Percentiles rank a stretch among this genome's conserved stretches.
phyloP scores from a whole-genome alignment of 2,113 vertebrate species.

The Hippocampus comes region DNA sequence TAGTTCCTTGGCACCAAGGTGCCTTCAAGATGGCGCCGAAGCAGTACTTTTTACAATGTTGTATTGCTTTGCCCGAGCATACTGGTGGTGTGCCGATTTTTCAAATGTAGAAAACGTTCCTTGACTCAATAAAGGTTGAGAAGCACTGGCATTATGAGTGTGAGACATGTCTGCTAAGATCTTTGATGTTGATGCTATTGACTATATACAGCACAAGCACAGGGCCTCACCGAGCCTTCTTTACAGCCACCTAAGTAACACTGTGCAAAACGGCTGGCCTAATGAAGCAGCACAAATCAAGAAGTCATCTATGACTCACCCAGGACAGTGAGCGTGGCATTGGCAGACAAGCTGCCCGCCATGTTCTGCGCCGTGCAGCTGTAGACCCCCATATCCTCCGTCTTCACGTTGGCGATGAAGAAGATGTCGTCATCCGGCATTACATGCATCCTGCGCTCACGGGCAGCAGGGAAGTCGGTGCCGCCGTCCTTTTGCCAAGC shows the following conservation, averaged over 20 bases:
- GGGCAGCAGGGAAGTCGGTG: constrained; percentile 92
- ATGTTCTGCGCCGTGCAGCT: constrained; percentile 97
- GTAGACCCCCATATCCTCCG: constrained; percentile 90
- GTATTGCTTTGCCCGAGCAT: too few species aligned
- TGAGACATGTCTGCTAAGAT: too few species aligned
- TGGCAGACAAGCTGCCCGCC: constrained; percentile 90
- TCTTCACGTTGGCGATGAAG: constrained; percentile 94
- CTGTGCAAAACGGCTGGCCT: not conserved
- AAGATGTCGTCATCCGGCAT: constrained; percentile 98
- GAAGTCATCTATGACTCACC: constrained; percentile 69
- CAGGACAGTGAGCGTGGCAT: constrained; percentile 88
- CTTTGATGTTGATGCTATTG: too few species aligned
- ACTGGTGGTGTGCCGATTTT: too few species aligned
- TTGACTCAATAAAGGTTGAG: too few species aligned
- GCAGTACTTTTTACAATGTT: too few species aligned
- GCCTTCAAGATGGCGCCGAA: too few species aligned
- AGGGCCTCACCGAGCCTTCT: too few species aligned
- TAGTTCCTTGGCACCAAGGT: too few species aligned
- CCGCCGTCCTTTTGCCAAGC: constrained; percentile 98
- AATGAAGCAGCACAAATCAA: not conserved
- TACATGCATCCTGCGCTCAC: constrained; percentile 95
- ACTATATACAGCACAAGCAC: too few species aligned
- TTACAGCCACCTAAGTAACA: not conserved
- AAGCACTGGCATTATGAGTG: too few species aligned
- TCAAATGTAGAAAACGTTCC: too few species aligned